A percentile compares a stretch with the other conserved stretches of the same genome.
Conservation (phyloP, 2,113 vertebrate species). For the Orcinus orca region DNA sequence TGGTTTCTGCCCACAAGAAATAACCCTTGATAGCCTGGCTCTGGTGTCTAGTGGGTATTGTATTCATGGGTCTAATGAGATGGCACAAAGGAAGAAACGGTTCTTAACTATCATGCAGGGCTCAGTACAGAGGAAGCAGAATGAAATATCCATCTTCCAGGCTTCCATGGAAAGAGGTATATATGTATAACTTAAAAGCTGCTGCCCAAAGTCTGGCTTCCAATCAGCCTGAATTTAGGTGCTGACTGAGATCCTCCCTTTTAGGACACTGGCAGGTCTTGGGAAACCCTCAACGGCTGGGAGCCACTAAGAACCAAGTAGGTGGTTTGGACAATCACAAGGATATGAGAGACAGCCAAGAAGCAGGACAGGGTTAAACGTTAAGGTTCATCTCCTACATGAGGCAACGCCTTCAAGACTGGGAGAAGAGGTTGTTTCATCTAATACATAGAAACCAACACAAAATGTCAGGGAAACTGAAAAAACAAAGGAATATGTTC, state of each 20-base stretch:
- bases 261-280: neutral
- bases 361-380: too few relatives aligned
- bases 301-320: neutral
- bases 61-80: neutral
- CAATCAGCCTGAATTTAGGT: neutral
- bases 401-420: neutral
- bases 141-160: neutral
- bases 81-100: neutral
- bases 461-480: neutral
- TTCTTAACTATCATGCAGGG: neutral
- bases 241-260: neutral
- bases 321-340: neutral
- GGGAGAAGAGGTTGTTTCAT: neutral
- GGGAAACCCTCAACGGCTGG: neutral
- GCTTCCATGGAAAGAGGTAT: neutral
- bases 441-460: neutral
- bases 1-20: neutral
- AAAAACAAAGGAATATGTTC: neutral
- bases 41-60: neutral
- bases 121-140: neutral
- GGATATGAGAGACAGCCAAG: neutral
- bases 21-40: neutral
- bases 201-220: neutral
- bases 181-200: neutral
- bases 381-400: neutral